Evolutionary conservation across 2,797 vertebrate species (phyloP).

Genomic region (Oceanodroma leucorhoa): DNA sequence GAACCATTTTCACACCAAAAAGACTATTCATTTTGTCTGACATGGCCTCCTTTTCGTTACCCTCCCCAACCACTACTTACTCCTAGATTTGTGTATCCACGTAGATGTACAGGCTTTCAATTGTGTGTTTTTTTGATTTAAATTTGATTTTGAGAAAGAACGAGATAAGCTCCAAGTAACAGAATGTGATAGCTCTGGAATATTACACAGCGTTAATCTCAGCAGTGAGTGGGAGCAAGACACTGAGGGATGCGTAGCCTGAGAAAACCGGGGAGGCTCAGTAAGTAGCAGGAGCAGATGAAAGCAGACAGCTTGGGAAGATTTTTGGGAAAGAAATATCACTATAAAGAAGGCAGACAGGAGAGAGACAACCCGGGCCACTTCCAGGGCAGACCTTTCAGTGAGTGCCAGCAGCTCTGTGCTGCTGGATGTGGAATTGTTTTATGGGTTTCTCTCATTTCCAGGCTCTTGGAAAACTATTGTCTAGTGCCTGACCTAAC

Average conservation of each 20-base stretch:
- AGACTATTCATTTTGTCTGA: neutral
- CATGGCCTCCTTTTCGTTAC: neutral
- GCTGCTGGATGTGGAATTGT: conserved; percentile 20
- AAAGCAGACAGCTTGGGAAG: conserved; percentile 9
- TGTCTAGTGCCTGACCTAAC: neutral
- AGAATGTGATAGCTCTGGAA: conserved; percentile 36
- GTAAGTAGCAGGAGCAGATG: conserved; percentile 17
- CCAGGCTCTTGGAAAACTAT: conserved; percentile 36
- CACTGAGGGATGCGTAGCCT: neutral
- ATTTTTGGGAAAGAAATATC: conserved; percentile 8
- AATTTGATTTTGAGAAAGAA: conserved; percentile 2
- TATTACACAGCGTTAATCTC: conserved; percentile 61
- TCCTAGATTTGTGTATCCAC: neutral
- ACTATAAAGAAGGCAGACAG: neutral
- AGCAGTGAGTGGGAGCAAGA: conserved; percentile 52
- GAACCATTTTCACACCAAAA: neutral
- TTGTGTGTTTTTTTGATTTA: neutral
- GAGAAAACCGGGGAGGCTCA: neutral
- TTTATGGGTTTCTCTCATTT: conserved; percentile 31
- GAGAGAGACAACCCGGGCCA: conserved; percentile 21
- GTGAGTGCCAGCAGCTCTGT: neutral
- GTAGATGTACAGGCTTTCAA: neutral
- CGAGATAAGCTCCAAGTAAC: neutral
- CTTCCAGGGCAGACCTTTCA: conserved; percentile 16
- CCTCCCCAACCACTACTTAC: neutral